phyloP scores from a whole-genome alignment of 2,113 vertebrate species.

The Harpagus bidentatus region DNA sequence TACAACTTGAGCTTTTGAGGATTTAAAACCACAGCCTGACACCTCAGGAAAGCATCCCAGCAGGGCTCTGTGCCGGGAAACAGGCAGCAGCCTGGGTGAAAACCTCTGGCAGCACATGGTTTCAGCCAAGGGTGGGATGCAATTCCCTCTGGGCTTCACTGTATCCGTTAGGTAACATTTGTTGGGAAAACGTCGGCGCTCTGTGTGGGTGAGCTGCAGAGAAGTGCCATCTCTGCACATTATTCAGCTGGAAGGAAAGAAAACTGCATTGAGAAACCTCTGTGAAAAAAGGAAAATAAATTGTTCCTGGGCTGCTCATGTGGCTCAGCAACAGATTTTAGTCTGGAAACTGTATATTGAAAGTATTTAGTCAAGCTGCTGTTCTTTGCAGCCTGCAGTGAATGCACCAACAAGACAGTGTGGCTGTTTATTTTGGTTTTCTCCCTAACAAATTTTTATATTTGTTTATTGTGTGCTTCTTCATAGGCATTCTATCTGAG shows the following conservation, averaged over 20 bases:
- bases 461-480: background rate
- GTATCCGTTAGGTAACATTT: rapidly evolving
- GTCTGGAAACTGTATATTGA: background rate
- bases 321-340: background rate
- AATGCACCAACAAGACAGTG: background rate
- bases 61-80: rapidly evolving
- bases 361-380: background rate
- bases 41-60: background rate
- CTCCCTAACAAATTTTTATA: background rate
- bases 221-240: background rate
- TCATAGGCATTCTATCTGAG: background rate
- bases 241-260: background rate
- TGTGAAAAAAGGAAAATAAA: background rate
- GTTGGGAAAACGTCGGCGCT: background rate
- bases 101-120: rapidly evolving
- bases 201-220: background rate
- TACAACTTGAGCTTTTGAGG: background rate
- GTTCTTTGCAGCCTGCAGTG: background rate
- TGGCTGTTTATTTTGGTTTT: background rate
- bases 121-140: background rate
- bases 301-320: rapidly evolving
- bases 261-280: background rate
- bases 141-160: background rate
- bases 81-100: background rate
- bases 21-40: background rate